phyloP scores from a whole-genome alignment of 2,113 vertebrate genomes.

The Pterophyllum scalare region DNA sequence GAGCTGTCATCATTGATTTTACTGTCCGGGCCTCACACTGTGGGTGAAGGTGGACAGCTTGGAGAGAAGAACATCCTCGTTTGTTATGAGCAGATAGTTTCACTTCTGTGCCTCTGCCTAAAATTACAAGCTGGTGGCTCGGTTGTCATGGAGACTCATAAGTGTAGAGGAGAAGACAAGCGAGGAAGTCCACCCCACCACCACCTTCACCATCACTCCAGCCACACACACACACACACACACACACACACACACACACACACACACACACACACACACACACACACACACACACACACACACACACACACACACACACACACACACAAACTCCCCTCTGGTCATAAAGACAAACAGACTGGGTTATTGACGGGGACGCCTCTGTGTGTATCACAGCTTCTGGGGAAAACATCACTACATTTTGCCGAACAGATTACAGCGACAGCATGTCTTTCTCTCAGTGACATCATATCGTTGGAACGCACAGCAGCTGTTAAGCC shows the following conservation, averaged over 20 bases:
- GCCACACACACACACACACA: constrained; percentile 9
- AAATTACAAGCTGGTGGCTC: constrained; percentile 61
- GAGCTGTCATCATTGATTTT: constrained; percentile 1
- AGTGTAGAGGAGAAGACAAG: constrained; percentile 66
- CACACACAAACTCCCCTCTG: constrained; percentile 20
- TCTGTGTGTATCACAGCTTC: constrained; percentile 41
- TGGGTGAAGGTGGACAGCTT: constrained; percentile 3
- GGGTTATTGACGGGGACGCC: constrained; percentile 47
- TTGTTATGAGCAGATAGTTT: constrained; percentile 47
- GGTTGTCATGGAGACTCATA: constrained; percentile 77
- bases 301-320: constrained; percentile 10
- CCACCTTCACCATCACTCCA: constrained; percentile 5
- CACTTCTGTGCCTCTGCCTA: constrained; percentile 45
- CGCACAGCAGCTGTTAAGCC: constrained; percentile 12
- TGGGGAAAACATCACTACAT: constrained; percentile 31
- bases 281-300: constrained; percentile 10
- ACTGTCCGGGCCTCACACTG: not conserved
- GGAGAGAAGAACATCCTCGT: constrained; percentile 3
- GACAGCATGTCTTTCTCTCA: constrained; percentile 26
- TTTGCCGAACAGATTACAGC: constrained; percentile 40
- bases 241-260: constrained; percentile 18
- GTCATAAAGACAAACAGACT: constrained; percentile 54
- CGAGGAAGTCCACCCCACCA: constrained; percentile 10
- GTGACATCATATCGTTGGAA: constrained; percentile 22
- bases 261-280: constrained; percentile 7